These are phyloP conservation scores for Drosophila cardini DNA, from an alignment of 1,140 invertebrate species.

Conservation along the genomic window DNA sequence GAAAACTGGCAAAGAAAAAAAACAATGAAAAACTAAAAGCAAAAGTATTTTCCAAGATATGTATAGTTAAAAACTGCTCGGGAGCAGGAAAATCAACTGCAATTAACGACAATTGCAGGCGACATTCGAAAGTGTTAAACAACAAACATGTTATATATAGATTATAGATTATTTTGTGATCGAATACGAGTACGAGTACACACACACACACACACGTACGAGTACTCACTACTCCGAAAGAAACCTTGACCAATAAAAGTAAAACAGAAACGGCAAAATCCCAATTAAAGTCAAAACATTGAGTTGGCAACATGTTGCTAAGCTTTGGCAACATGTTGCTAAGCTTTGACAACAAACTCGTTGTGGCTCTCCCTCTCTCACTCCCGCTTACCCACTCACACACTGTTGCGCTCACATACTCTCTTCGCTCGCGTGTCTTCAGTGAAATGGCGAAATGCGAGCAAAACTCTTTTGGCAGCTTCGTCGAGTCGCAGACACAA, in stretches of 20 bases:
- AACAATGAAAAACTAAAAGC: slow-evolving; percentile 57
- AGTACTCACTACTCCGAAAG: slow-evolving; percentile 25
- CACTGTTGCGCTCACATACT: slow-evolving; percentile 15
- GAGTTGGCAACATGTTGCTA: slow-evolving; percentile 63
- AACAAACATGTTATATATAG: slow-evolving; percentile 70
- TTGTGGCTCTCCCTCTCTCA: slow-evolving; percentile 30
- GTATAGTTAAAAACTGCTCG: slow-evolving; percentile 18
- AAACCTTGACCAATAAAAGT: slow-evolving; percentile 64
- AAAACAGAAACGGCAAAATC: slow-evolving; percentile 39
- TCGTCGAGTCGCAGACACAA: slow-evolving; percentile 47
- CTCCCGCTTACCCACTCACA: too few relatives aligned
- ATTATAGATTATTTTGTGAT: slow-evolving; percentile 73
- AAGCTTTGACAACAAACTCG: slow-evolving; percentile 38
- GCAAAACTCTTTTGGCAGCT: slow-evolving; percentile 46
- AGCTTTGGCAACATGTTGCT: slow-evolving; percentile 58
- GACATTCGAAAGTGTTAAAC: slow-evolving; percentile 76
- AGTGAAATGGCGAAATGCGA: slow-evolving; percentile 45
- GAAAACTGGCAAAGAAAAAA: slow-evolving; percentile 8
- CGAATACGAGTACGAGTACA: slow-evolving; percentile 1
- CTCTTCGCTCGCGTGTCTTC: slow-evolving; percentile 45
- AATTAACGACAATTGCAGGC: slow-evolving; percentile 75
- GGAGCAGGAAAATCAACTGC: slow-evolving; percentile 78
- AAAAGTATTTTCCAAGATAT: slow-evolving; percentile 65
- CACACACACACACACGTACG: background rate
- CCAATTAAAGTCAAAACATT: slow-evolving; percentile 54